A percentile compares a stretch with the other conserved stretches of the same genome.
Evolutionary conservation across 2,113 vertebrate species (phyloP).

Genomic region (Forbesichthys agassizii): DNA sequence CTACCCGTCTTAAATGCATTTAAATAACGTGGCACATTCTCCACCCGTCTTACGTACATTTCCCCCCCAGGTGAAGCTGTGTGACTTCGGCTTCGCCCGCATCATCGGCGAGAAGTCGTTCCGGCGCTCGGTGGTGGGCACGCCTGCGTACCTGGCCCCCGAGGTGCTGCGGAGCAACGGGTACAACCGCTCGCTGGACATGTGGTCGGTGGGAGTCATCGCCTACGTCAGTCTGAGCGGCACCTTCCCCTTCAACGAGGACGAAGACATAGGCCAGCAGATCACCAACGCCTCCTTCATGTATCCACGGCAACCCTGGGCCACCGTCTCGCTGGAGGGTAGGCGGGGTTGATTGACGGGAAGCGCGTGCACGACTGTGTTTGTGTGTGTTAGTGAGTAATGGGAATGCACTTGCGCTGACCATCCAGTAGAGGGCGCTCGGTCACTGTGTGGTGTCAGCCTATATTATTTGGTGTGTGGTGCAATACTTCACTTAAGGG

Average conservation of each 20-base stretch:
- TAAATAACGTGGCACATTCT: too few species aligned
- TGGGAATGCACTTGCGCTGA: too few species aligned
- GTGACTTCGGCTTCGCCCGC: slow-evolving; percentile 80
- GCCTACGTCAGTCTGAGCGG: slow-evolving; percentile 79
- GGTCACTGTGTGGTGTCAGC: too few species aligned
- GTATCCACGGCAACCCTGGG: slow-evolving; percentile 74
- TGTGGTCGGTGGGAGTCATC: slow-evolving; percentile 79
- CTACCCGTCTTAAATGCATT: too few species aligned
- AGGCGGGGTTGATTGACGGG: neutral
- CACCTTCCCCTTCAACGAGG: slow-evolving; percentile 81
- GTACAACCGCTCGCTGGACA: slow-evolving; percentile 80
- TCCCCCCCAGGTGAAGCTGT: slow-evolving; percentile 75
- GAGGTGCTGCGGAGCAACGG: slow-evolving; percentile 75
- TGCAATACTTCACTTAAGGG: too few species aligned
- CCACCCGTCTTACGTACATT: too few species aligned
- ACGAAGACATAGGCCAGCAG: slow-evolving; percentile 79
- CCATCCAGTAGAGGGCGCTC: too few species aligned
- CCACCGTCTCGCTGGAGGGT: slow-evolving; percentile 72
- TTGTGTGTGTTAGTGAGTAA: too few species aligned
- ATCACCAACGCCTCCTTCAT: slow-evolving; percentile 81
- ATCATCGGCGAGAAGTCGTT: slow-evolving; percentile 82
- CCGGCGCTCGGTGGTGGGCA: slow-evolving; percentile 76
- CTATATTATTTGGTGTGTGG: too few species aligned
- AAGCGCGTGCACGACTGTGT: neutral
- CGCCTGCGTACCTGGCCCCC: slow-evolving; percentile 77